Evolutionary conservation across 2,888 invertebrate species (phyloP).

Genomic region (Agrotis clavis): DNA sequence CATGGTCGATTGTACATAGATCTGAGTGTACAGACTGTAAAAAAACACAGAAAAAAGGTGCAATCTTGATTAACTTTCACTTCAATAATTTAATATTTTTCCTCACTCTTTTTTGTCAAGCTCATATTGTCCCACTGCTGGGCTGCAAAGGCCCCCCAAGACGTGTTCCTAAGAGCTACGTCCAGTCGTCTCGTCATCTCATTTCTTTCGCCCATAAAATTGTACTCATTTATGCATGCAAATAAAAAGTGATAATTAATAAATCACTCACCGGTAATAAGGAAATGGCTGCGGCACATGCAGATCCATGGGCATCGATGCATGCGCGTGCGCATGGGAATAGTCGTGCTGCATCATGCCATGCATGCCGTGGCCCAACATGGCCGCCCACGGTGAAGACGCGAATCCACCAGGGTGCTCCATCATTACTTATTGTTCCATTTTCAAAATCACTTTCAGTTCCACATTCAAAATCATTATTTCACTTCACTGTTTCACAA

Average conservation of each 20-base stretch:
- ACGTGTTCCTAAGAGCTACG: too few species aligned
- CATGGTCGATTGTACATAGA: too few species aligned
- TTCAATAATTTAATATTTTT: too few species aligned
- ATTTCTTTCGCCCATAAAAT: too few species aligned
- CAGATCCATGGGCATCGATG: constrained; percentile 96
- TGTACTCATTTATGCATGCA: background rate
- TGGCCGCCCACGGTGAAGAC: constrained; percentile 95
- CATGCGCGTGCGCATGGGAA: constrained; percentile 91
- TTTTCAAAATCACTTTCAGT: constrained; percentile 62
- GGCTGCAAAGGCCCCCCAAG: too few species aligned
- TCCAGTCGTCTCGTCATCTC: too few species aligned
- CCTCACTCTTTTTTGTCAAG: too few species aligned
- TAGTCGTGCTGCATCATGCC: constrained; percentile 93
- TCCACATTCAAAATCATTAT: constrained; percentile 55
- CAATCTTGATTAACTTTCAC: background rate
- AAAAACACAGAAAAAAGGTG: background rate
- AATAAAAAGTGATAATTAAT: constrained; percentile 73
- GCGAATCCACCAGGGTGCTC: constrained; percentile 95
- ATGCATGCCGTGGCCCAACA: constrained; percentile 93
- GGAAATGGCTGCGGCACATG: constrained; percentile 98
- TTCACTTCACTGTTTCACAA: constrained; percentile 59
- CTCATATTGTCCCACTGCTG: too few species aligned
- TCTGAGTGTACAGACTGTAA: too few species aligned
- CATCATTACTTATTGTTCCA: constrained; percentile 86
- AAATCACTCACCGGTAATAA: constrained; percentile 95